phyloP scores from a whole-genome alignment of 2,113 vertebrate genomes.

The Calidris pugnax region DNA sequence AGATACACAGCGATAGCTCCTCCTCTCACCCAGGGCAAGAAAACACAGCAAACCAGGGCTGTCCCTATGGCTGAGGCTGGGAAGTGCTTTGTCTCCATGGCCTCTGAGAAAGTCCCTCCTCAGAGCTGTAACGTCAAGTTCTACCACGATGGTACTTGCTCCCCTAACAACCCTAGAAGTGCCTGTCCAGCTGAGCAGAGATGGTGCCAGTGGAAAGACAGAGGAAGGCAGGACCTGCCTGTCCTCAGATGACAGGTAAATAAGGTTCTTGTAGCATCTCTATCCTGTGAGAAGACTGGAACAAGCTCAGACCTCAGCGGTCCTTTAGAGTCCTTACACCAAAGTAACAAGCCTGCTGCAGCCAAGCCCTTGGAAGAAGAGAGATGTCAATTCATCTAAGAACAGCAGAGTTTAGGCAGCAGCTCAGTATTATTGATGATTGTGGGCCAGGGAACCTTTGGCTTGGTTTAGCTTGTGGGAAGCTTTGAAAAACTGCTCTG shows the following conservation, averaged over 20 bases:
- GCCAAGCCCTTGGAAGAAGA: neutral
- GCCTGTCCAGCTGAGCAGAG: neutral
- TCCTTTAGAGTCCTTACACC: neutral
- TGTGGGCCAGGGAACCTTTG: neutral
- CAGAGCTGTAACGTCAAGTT: neutral
- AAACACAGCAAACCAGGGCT: neutral
- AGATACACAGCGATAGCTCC: neutral
- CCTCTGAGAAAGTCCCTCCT: neutral
- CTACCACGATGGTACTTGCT: neutral
- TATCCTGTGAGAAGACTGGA: neutral
- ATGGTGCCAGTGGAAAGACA: neutral
- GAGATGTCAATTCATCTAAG: neutral
- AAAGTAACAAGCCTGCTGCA: neutral
- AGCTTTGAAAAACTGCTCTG: neutral
- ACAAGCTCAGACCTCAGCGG: neutral
- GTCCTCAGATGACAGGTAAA: neutral
- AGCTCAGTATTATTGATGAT: neutral
- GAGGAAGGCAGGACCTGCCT: neutral
- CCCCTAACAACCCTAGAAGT: neutral
- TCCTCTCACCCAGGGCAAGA: neutral
- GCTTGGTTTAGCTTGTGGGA: neutral
- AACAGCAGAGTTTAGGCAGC: neutral
- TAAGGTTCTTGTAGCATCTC: neutral
- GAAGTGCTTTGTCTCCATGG: neutral
- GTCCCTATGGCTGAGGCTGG: neutral